Conservation (phyloP, 2,113 vertebrate genomes). For the Oryzias melastigma region DNA sequence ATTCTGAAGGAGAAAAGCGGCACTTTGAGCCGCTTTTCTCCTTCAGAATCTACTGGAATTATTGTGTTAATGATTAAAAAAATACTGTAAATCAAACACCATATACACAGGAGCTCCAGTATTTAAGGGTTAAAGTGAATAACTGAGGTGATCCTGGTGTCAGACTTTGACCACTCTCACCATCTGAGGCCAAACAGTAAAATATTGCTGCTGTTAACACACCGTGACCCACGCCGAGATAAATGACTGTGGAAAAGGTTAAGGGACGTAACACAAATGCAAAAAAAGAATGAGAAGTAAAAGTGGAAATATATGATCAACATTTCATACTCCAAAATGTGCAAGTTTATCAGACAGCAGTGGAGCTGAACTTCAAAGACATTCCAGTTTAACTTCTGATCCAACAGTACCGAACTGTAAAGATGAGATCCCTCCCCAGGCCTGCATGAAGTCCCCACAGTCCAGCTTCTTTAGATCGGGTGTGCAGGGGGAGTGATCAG, state of each 20-base stretch:
- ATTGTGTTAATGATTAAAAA: no score
- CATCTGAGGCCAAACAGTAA: conserved; percentile 29
- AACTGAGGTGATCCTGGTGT: not conserved
- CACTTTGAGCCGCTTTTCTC: no score
- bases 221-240: conserved; percentile 46
- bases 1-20: no score
- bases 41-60: no score
- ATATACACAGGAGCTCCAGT: no score
- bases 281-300: conserved; percentile 3
- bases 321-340: no score
- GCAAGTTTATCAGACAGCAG: no score
- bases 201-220: conserved; percentile 52
- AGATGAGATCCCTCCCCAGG: conserved; percentile 84
- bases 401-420: conserved; percentile 79
- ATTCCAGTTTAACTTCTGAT: not conserved
- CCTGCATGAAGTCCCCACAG: conserved; percentile 78
- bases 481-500: conserved; percentile 83
- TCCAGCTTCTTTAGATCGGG: conserved; percentile 76
- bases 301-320: not conserved
- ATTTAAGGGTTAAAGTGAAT: not conserved
- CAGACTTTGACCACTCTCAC: conserved; percentile 50
- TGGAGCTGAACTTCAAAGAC: no score
- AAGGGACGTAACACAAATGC: not conserved
- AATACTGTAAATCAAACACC: no score
- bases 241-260: conserved; percentile 2